Base-by-base conservation (phyloP, 2,797 vertebrate genomes). In the Acanthurus tractus region DNA sequence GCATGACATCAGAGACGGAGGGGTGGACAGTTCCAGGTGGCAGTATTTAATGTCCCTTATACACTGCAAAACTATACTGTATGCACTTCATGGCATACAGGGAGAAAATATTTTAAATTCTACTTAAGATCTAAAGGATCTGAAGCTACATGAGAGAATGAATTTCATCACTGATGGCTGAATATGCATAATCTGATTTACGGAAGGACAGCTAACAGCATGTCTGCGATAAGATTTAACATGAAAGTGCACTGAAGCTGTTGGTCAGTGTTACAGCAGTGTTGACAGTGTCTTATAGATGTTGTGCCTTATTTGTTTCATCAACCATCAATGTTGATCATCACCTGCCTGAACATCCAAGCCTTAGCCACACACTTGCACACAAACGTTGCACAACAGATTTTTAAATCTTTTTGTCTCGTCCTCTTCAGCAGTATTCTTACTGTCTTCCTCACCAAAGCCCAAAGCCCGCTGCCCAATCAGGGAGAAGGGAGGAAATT, bases 161-260 rank as follows among this genome's bases (percentile, higher is more conserved):
- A 14, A 81, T 53, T 64, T 74, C 50, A 67, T 66, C 25, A 46
- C 8, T 4, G 17, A 45, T 22, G 17, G 25, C 15, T 80, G 25
- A 81, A 84, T 87, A 88, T 79, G 81, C 84, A 86, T 88, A 73
- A 89, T 89, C 57, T 55, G 69, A 79, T 82, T 44, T 55, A 56
- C 81, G 67, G 29, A 81, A 55, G 10, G 46, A 53, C 68, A 81
- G 50, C 23, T 48, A 40, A 63, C 45, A 15, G 38, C 23, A 48
- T 53, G 63, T 76, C 25, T 54, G 72, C 38, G 55, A 59, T 7
- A n/a, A 63, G 48, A 53, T 44, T 49, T 25, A 25, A 75, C 29
- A 54, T 64, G 42, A 58, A 58, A 84, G 82, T 65, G 58, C 66
- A 64, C 74, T 61, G 56, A 76, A 34, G 52, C 63, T 77, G 68